Base-by-base conservation (phyloP, 2,888 invertebrate species). In the Troilus luridus region DNA sequence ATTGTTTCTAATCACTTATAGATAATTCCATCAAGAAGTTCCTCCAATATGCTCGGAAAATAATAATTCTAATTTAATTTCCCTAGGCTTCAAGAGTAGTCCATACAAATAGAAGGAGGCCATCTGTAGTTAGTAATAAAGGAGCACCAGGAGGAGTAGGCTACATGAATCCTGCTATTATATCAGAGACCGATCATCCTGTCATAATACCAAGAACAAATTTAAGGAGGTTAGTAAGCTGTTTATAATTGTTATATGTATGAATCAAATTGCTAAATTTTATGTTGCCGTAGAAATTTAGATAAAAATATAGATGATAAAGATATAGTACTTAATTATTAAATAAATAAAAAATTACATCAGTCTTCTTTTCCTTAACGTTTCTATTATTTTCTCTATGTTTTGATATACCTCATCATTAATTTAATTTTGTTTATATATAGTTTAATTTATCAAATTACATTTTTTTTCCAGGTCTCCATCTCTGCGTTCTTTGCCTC, bases 401-500 rank as follows among this genome's bases (percentile, higher is more conserved):
- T 41, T 41, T 41, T 41, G 5, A 41, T 41, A 41, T 41, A 41
- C 41, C 41, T 41, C 41, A 41, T 41, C 1, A 41, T 41, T 41
- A 41, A 41, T 3, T 41, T 41, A 41, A 41, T 41, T 41, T 41
- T 41, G 41, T 41, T 41, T 41, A 41, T 41, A 3, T 41, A 41
- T 41, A 41, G 41, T 41, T 41, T 41, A 41, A 41, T 41, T 41
- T 41, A 41, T 41, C 41, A 41, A 41, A 19, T 62, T 19, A 19
- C 12, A 62, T 62, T 9, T 8, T 24, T 59, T 19, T 91, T 91
- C 12, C 21, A 91, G 91, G 62, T 77, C 91, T 10, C 77, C 67
- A 19, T 91, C 91, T 8, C 56, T 91, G 64, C 62, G 94, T 94
- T 89, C 90, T 21, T 58, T 72, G 77, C 90, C 90, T 58, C 85